Base-by-base conservation (phyloP, 2,113 vertebrate genomes). In the Odobenus rosmarus region DNA sequence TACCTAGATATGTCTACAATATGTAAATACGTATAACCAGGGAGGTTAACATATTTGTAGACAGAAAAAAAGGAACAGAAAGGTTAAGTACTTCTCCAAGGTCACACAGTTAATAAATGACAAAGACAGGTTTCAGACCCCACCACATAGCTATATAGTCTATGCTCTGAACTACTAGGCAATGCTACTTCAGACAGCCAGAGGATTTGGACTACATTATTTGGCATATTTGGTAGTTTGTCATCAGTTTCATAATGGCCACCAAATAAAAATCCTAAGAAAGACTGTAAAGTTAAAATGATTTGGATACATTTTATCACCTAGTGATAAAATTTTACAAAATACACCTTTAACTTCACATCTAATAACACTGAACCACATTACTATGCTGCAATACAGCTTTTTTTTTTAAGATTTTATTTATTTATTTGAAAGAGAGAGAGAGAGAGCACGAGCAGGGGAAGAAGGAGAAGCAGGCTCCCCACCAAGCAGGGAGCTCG, bases 61-160 rank as follows among this genome's bases (percentile, higher is more conserved):
- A 97, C 3, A 90, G 95, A 83, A 93, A 88, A 93, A 93, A 6
- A 69, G 57, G 31, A 91, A 88, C 26, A 69, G 9, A 89, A 96
- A 95, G 39, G 67, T 62, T 85, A 96, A 83, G 16, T 97, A 95
- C 23, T 90, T 95, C 61, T 90, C 42, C 86, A 88, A 74, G 55
- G 53, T 82, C 87, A 93, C 55, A 96, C 51, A 91, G 82, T 77
- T 96, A 96, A 93, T 95, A 84, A 95, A 81, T 57, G 51, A 49
- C 85, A 96, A 95, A 96, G 74, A 76, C 49, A 90, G 39, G 9
- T 97, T 95, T 95, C 92, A 96, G 85, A 94, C 5, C 18, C 24
- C 87, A 9, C 26, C 57, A 61, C 21, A 61, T 8, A 39, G 36
- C 31, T 88, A 82, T 6, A 93, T n/a, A 88, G 49, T 64, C n/a